Evolutionary conservation across 2,113 vertebrate species (phyloP), one percentile per base, ranked within the genome.

Genomic region (Guaruba guarouba): DNA sequence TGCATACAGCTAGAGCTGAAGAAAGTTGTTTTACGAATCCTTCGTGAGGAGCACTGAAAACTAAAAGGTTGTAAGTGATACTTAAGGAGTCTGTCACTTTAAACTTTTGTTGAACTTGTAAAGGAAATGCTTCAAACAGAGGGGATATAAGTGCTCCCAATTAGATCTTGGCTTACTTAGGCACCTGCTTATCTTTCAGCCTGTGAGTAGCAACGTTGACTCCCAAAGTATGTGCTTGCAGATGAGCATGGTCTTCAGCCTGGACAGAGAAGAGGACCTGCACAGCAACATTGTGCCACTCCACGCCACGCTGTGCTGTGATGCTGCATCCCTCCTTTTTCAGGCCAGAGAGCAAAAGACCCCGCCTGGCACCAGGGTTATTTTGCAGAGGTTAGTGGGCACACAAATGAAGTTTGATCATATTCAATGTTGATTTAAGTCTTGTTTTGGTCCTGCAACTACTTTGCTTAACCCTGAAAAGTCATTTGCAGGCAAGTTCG

Each of bases 231-330:
- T 0, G 0, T 9, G 10, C 8, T 84, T 84, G 31, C 44, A 68
- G 33, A 39, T 64, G 55, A 51, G 23, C 15, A 3, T 6, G n/a
- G 24, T 57, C 62, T 62, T 89, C 55, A 87, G 31, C 37, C 43
- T 24, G 35, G 57, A 24, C 5, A 16, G 49, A 55, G 49, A 48
- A 70, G 51, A 68, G 28, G 54, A 29, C 7, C 23, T 54, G 57
- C 13, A 28, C 1, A 8, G 27, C 7, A 61, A 10, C 44, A 57
- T 16, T 0, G 1, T 82, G n/a, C 10, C 10, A 1, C 15, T 20
- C 31, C 5, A 0, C 35, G 14, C 11, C 16, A 3, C 17, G 16
- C 29, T 27, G 13, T 13, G 12, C 35, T n/a, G 14, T 48, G 41
- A 14, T 33, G 4, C 39, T 12, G 20, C 16, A 10, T 78, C 19